Base-by-base conservation (phyloP, 2,888 invertebrate genomes). In the Dione vanillae region DNA sequence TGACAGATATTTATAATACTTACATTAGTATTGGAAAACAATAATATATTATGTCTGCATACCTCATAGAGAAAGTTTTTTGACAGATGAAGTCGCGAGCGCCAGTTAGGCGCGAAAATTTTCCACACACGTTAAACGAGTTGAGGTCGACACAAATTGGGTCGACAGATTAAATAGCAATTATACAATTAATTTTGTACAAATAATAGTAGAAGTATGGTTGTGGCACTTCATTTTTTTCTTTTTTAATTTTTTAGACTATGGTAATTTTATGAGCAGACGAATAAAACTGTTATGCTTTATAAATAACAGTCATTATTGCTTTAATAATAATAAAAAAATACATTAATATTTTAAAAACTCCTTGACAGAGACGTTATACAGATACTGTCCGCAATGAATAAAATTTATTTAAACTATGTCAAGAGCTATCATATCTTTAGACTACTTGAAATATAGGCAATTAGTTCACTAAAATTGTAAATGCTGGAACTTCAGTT, bases 321-420 rank as follows among this genome's bases (percentile, higher is more conserved):
- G 8, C 2, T 9, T 27, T 3, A 8, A 8, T 1, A n/a, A 45
- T 0, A 52, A 8, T 9, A 19, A 19, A 19, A 16, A 54, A 54
- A 54, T 35, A 54, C 0, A n/a, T n/a, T n/a, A 54, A 35, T 1
- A n/a, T 40, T 16, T 37, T 16, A 79, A 74, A 72, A 78, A 80
- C 79, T 78, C 80, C 80, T 84, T 85, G 85, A 84, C 82, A 81
- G 78, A 81, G 80, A 84, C 85, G 85, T 80, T 86, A 81, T 74
- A 71, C 86, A 85, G 83, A 78, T 76, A 73, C 70, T 52, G 66
- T 27, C 41, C 19, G 49, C 16, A 41, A 69, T 66, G 71, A 76
- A 78, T 77, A 74, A 75, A 83, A 81, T 77, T 76, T 77, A 75
- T 74, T 78, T 59, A 75, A 61, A 85, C 80, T 83, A 74, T 89